phyloP scores from a whole-genome alignment of 2,888 invertebrate species.

The Archips crataeganus region DNA sequence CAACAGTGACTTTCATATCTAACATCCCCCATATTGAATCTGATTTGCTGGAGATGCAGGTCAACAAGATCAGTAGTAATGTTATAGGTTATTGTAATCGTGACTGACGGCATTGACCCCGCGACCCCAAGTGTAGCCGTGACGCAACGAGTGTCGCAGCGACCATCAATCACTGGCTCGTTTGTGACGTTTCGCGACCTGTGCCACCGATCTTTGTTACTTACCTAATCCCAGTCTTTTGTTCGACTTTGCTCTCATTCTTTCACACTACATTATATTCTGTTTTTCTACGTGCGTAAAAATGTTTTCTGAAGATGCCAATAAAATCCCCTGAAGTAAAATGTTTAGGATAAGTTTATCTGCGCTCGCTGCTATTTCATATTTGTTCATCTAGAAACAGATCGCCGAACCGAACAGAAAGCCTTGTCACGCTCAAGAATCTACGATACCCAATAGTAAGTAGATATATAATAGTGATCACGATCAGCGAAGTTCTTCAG shows the following conservation, averaged over 20 bases:
- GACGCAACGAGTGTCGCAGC: conserved; percentile 78
- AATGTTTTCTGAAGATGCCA: neutral
- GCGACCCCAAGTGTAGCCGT: conserved; percentile 67
- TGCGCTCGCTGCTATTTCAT: neutral
- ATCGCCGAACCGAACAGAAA: neutral
- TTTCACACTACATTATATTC: neutral
- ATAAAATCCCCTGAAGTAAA: neutral
- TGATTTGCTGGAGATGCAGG: conserved; percentile 20
- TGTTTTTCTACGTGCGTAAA: neutral
- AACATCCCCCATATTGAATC: conserved; percentile 1
- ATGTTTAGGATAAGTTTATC: neutral
- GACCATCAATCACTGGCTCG: conserved; percentile 77
- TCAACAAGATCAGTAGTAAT: conserved; percentile 27
- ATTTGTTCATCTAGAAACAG: conserved; percentile 9
- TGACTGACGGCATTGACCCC: conserved; percentile 79
- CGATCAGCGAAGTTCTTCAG: no score
- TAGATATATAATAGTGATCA: neutral
- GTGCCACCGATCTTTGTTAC: conserved; percentile 52
- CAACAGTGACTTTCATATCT: conserved; percentile 3
- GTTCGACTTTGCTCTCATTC: conserved; percentile 30
- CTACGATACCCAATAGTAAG: neutral
- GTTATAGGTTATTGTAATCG: conserved; percentile 65
- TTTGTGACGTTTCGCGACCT: conserved; percentile 76
- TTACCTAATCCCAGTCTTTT: conserved; percentile 49
- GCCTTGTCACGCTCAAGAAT: neutral